Conservation (phyloP, 2,797 vertebrate genomes). For the Falco cherrug region DNA sequence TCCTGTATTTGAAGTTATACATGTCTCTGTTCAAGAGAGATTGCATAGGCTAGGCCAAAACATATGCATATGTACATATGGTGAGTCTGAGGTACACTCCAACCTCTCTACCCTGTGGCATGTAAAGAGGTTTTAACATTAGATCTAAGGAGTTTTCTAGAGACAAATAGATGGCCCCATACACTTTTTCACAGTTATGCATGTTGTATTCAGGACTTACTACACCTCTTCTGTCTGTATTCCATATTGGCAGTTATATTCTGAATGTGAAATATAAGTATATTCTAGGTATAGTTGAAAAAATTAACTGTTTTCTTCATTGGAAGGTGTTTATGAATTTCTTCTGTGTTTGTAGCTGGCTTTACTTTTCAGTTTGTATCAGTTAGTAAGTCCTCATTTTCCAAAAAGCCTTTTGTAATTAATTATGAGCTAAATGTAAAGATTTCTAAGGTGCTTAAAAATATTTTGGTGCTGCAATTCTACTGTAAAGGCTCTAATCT, state of each 20-base stretch:
- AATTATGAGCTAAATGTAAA: neutral
- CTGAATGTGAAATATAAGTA: neutral
- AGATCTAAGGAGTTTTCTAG: neutral
- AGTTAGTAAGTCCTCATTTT: neutral
- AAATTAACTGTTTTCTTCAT: neutral
- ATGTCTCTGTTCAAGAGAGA: neutral
- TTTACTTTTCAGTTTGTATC: neutral
- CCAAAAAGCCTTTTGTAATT: neutral
- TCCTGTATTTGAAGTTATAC: neutral
- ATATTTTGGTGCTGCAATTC: neutral
- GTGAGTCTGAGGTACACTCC: neutral
- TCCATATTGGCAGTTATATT: neutral
- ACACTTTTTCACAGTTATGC: neutral
- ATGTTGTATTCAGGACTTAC: neutral
- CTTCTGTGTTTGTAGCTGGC: neutral
- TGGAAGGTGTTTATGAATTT: neutral
- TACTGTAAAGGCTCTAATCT: neutral
- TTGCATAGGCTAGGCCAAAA: neutral
- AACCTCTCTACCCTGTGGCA: neutral
- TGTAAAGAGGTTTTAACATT: neutral
- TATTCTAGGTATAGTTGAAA: neutral
- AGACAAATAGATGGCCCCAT: neutral
- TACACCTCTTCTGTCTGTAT: neutral
- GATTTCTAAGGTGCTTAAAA: neutral
- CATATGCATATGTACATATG: accelerated